Evolutionary conservation across 2,113 vertebrate species (phyloP).

Genomic region (Rallus limicola): DNA sequence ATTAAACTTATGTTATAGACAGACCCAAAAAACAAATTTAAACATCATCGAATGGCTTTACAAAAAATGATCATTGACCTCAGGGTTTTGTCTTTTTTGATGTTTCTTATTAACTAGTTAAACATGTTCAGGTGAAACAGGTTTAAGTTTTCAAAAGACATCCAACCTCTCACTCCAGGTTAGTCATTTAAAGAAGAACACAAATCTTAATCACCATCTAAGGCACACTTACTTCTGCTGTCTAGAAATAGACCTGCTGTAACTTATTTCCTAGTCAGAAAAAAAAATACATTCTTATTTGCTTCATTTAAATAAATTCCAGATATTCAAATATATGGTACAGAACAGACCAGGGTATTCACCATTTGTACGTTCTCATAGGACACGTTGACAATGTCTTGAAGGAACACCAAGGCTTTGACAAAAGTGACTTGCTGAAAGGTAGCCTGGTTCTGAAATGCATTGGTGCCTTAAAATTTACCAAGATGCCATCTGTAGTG

Average conservation of each 20-base stretch:
- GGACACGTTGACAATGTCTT: constrained; percentile 22
- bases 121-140: constrained; percentile 91
- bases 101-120: constrained; percentile 95
- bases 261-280: constrained; percentile 75
- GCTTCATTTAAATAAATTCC: constrained; percentile 69
- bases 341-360: constrained; percentile 47
- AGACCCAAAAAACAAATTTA: constrained; percentile 92
- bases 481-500: neutral
- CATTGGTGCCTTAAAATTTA: neutral
- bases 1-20: constrained; percentile 94
- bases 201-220: constrained; percentile 76
- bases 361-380: constrained; percentile 27
- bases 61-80: constrained; percentile 88
- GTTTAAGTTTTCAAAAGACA: constrained; percentile 89
- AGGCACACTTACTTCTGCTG: constrained; percentile 80
- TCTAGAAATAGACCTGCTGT: constrained; percentile 73
- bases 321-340: constrained; percentile 60
- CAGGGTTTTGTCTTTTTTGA: constrained; percentile 88
- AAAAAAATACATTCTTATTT: constrained; percentile 71
- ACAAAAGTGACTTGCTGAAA: constrained; percentile 79
- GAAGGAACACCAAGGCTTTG: constrained; percentile 81
- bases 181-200: constrained; percentile 85
- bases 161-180: constrained; percentile 85
- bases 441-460: neutral
- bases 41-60: constrained; percentile 90